Evolutionary conservation across 1,140 invertebrate genomes (phyloP), one percentile per base, ranked within the genome.

Genomic region (Berghia stephanieae): DNA sequence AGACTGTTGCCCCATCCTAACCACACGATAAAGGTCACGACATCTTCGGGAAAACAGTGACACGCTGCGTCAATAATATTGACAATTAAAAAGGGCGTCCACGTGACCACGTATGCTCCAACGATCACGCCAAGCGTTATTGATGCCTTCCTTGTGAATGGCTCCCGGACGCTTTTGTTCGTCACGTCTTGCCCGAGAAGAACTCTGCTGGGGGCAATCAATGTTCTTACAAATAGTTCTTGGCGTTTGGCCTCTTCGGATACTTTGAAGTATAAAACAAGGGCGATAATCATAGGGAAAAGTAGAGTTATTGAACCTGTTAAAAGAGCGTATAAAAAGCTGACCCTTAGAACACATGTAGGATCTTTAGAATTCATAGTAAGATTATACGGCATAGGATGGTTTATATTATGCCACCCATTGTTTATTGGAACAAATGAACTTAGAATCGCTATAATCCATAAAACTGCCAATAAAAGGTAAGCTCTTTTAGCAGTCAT

Each of bases 21-120:
- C 97, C 97, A 99, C 88, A 86, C 83, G 67, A 85, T 83, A 0
- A 75, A 76, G 1, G 71, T 79, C 63, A 87, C 85, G 0, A 86
- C 18, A 49, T 84, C 82, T 10, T 67, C 40, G 0, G 86, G 86
- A 63, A 86, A 78, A 67, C 84, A 86, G 24, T 76, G 96, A 90
- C 96, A 98, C 86, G 96, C 96, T 1, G 96, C 95, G 42, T 95
- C 95, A 10, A 96, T 93, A 57, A 99, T 97, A 88, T 99, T 99
- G 57, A 98, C 94, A 88, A 96, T 96, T 90, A 99, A 98, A 91
- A 99, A 99, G 2, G 98, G 98, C 60, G 98, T 94, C 96, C 96
- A 98, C 86, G 96, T 98, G 36, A 97, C 92, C 46, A 98, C 95
- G 89, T 98, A 98, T 0, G 95, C 98, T 27, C 88, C 90, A 0